These are phyloP conservation scores for Sarcophaga bullata DNA, from an alignment of 1,140 invertebrate species.

Conservation along the genomic window DNA sequence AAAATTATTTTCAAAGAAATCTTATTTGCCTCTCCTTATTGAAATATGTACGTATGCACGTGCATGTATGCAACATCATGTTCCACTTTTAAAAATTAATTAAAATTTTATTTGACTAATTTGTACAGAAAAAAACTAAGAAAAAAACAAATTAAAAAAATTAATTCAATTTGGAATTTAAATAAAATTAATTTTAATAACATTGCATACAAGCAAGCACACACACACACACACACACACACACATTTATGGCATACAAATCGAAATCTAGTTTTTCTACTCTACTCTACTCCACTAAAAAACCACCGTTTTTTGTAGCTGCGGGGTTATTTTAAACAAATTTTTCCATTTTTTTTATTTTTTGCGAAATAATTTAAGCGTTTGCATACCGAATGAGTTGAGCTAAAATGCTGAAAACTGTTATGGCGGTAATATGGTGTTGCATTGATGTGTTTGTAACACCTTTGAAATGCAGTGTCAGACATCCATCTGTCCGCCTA, in stretches of 20 bases:
- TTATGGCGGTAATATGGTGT: background rate
- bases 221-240: background rate
- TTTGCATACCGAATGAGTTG: constrained; percentile 10
- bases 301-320: background rate
- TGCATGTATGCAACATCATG: background rate
- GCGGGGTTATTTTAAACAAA: background rate
- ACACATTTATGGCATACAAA: constrained; percentile 20
- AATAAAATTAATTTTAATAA: constrained; percentile 7
- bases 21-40: background rate
- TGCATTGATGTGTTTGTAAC: background rate
- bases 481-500: background rate
- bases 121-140: background rate
- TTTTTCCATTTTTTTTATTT: constrained; percentile 16
- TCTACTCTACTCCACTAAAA: no score
- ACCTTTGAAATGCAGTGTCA: background rate
- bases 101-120: background rate
- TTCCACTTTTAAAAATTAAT: background rate
- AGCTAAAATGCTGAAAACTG: background rate
- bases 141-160: background rate
- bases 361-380: background rate
- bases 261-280: constrained; percentile 20
- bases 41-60: background rate
- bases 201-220: background rate
- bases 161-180: background rate
- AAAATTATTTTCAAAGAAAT: no score